Base-by-base conservation (phyloP, 2,113 vertebrate genomes). In the Todiramphus chloris region DNA sequence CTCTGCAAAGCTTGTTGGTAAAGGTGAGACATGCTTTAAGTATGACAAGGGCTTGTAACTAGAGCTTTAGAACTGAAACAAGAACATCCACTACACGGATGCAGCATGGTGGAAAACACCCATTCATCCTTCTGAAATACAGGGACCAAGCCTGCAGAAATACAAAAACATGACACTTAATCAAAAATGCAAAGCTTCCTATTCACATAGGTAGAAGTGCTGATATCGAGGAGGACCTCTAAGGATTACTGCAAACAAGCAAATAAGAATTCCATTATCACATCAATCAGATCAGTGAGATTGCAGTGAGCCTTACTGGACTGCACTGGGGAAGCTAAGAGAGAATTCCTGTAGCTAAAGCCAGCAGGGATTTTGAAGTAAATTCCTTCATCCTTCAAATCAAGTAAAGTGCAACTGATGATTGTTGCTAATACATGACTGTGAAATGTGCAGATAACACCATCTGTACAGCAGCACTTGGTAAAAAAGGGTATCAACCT, bases 191-290 rank as follows among this genome's bases (percentile, higher is more conserved):
- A 76, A 89, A 75, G 43, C 76, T 81, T 92, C 39, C 53, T 76
- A 62, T 59, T 81, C 70, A 79, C 13, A 10, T 58, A 80, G 18
- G 39, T 9, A 70, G 68, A 55, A 27, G 1, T 30, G 37, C 9
- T 46, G 51, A 80, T 84, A 41, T 8, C 39, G 73, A 92, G 51
- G 27, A 85, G 16, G 76, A 74, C 51, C 68, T 92, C 68, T 23
- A 25, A 72, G 77, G 81, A 82, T 60, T 90, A 75, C 21, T 55
- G 80, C 55, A 86, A 90, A 83, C 43, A 74, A 82, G 69, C 46
- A 83, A 94, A 81, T 74, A 88, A 85, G 60, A 93, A 92, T 93
- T 89, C 70, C 78, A 94, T 87, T 80, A 73, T 44, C 59, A 73
- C 87, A 60, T 88, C 73, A 68, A 51, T 87, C 64, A 72, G 63